Percentiles rank a stretch among this genome's conserved stretches.
phyloP scores from a whole-genome alignment of 2,797 vertebrate genomes.

The Denticeps clupeoides region DNA sequence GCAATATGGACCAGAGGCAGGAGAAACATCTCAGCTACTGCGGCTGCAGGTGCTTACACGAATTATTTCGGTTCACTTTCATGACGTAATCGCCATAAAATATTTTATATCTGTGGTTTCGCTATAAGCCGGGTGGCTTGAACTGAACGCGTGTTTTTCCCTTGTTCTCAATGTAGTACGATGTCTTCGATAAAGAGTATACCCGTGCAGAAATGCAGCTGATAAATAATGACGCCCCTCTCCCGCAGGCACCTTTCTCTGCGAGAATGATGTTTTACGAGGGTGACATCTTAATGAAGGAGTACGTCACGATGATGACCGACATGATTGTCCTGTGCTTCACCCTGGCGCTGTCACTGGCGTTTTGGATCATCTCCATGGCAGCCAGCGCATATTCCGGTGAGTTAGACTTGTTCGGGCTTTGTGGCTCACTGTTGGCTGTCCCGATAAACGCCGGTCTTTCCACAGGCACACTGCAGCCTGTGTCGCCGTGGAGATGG shows the following conservation, averaged over 20 bases:
- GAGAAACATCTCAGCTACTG: too few species aligned
- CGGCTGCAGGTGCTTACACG: too few species aligned
- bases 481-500: conserved; percentile 92
- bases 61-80: too few species aligned
- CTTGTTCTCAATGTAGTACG: too few species aligned
- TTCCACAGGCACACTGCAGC: conserved; percentile 69
- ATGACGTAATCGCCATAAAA: too few species aligned
- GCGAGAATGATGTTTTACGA: conserved; percentile 35
- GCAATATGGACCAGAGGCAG: too few species aligned
- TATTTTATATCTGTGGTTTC: too few species aligned
- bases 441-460: neutral
- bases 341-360: conserved; percentile 77
- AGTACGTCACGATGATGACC: conserved; percentile 79
- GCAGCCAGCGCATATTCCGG: conserved; percentile 75
- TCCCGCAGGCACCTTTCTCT: conserved; percentile 15
- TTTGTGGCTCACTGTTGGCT: neutral
- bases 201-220: too few species aligned
- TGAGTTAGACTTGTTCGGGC: conserved; percentile 45
- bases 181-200: too few species aligned
- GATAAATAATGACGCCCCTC: too few species aligned
- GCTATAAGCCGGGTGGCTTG: too few species aligned
- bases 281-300: conserved; percentile 47
- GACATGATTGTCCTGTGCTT: conserved; percentile 77
- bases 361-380: conserved; percentile 86
- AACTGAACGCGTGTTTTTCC: too few species aligned